These are phyloP conservation scores for Pammene aurita DNA, from an alignment of 2,888 invertebrate species.

Conservation along the genomic window DNA sequence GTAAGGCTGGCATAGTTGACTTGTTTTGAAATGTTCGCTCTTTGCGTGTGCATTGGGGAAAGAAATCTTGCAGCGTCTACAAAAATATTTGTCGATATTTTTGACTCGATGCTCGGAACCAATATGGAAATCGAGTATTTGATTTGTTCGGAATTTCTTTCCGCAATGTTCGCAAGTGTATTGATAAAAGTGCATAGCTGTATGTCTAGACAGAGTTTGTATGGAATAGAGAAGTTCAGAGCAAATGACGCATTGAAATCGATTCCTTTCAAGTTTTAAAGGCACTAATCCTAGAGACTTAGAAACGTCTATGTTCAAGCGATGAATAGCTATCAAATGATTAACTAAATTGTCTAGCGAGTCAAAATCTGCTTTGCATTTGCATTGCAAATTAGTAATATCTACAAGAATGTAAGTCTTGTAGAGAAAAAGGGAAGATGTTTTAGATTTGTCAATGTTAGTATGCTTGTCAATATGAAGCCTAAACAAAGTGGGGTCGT, in stretches of 20 bases:
- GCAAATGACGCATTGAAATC: conserved; percentile 29
- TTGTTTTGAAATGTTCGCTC: conserved; percentile 2
- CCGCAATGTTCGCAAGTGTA: conserved; percentile 41
- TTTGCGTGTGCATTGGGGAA: conserved; percentile 3
- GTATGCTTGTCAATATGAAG: conserved; percentile 12
- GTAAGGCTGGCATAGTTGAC: neutral
- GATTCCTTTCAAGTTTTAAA: conserved; percentile 18
- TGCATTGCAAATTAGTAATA: conserved; percentile 20
- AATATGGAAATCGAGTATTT: conserved; percentile 5
- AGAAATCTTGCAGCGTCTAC: conserved; percentile 9
- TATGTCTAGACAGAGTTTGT: conserved; percentile 12
- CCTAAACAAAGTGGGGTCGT: conserved; percentile 15
- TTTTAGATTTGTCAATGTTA: neutral
- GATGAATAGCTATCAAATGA: conserved; percentile 9
- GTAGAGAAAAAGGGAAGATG: neutral
- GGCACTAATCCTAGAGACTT: conserved; percentile 6
- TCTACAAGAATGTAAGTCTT: conserved; percentile 11
- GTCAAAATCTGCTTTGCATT: neutral
- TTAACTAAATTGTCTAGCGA: conserved; percentile 1
- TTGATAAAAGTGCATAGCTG: conserved; percentile 20
- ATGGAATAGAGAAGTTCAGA: neutral
- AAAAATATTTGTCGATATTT: neutral
- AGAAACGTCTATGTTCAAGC: conserved; percentile 6
- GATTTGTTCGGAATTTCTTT: conserved; percentile 34
- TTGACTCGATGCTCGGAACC: neutral